A percentile compares a stretch with the other conserved stretches of the same genome.
phyloP scores from a whole-genome alignment of 2,113 vertebrate genomes.

The Tricholaema leucomelas region DNA sequence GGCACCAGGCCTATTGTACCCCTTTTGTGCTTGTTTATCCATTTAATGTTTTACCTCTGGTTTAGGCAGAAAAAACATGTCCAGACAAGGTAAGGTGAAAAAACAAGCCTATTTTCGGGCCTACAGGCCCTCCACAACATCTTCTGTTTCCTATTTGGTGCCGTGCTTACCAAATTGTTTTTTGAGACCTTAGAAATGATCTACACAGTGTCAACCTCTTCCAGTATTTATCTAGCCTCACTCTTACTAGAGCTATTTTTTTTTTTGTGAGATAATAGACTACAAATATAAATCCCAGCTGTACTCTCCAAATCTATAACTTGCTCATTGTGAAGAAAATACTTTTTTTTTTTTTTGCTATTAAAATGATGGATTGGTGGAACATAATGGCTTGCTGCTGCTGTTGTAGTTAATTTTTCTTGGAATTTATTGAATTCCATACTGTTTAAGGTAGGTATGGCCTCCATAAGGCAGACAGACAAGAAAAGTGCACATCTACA shows the following conservation, averaged over 20 bases:
- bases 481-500: not conserved
- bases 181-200: not conserved
- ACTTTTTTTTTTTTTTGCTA: not conserved
- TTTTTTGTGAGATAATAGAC: not conserved
- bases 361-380: constrained; percentile 14
- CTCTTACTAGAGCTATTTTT: not conserved
- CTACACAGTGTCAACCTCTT: not conserved
- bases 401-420: constrained; percentile 21
- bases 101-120: no score
- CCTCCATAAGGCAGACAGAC: not conserved
- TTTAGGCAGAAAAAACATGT: no score
- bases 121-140: no score
- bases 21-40: no score
- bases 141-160: not conserved
- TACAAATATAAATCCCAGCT: constrained; percentile 19
- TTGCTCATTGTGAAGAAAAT: constrained; percentile 31
- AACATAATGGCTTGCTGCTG: constrained; percentile 15
- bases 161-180: not conserved
- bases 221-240: constrained; percentile 6
- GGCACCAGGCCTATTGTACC: no score
- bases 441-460: not conserved
- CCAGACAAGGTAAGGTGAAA: no score
- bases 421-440: constrained; percentile 1
- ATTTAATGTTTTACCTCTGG: no score
- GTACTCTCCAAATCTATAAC: constrained; percentile 31